These are phyloP conservation scores for Elysia chlorotica DNA, from an alignment of 1,140 invertebrate species.

Conservation along the genomic window DNA sequence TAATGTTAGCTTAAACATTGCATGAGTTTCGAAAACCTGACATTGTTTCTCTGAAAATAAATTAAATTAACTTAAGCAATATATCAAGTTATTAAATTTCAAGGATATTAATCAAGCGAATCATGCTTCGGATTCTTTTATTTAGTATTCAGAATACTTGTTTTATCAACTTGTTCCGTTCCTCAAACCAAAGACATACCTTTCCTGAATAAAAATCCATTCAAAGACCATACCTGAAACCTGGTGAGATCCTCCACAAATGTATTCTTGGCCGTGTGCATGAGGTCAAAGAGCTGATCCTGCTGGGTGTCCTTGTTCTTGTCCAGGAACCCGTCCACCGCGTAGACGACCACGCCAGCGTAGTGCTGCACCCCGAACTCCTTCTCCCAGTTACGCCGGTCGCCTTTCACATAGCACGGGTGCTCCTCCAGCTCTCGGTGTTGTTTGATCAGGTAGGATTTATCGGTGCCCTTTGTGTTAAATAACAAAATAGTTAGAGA, in stretches of 20 bases:
- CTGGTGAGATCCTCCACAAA: slow-evolving; percentile 88
- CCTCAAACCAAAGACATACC: too few relatives aligned
- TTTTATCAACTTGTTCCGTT: too few relatives aligned
- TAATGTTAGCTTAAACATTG: too few relatives aligned
- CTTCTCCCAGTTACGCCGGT: slow-evolving; percentile 71
- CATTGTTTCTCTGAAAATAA: too few relatives aligned
- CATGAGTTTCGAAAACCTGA: too few relatives aligned
- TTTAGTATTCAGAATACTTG: too few relatives aligned
- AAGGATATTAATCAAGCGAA: too few relatives aligned
- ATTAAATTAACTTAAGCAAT: too few relatives aligned
- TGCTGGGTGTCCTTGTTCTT: slow-evolving; percentile 99
- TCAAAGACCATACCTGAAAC: slow-evolving; percentile 69
- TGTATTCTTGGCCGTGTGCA: slow-evolving; percentile 82
- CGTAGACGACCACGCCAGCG: slow-evolving; percentile 97
- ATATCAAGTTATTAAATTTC: too few relatives aligned
- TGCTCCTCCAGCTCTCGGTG: slow-evolving; percentile 88
- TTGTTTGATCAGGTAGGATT: slow-evolving; percentile 87
- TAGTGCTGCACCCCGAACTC: slow-evolving; percentile 99
- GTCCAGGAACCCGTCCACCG: slow-evolving; percentile 94
- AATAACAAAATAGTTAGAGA: background rate
- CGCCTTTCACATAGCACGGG: slow-evolving; percentile 79
- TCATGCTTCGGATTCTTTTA: too few relatives aligned
- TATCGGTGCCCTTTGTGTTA: slow-evolving; percentile 74
- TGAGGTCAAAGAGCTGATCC: slow-evolving; percentile 91
- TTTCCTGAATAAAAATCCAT: background rate